These are phyloP conservation scores for Cartodere bifasciata DNA, from an alignment of 2,888 invertebrate genomes.

Conservation along the genomic window DNA sequence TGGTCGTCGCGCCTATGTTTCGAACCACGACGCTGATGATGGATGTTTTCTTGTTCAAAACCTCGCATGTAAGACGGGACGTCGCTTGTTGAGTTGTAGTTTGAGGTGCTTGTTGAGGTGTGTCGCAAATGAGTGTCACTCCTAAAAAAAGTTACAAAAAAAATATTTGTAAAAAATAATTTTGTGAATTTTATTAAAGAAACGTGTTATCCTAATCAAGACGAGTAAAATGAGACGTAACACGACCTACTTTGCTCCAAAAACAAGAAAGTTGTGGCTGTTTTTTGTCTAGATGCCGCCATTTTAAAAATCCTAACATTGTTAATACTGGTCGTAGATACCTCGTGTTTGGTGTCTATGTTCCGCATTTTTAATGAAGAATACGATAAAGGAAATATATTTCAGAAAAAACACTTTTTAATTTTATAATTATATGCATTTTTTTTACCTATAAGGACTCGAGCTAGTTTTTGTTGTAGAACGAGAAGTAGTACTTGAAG, in stretches of 20 bases:
- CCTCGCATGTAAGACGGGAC: conserved; percentile 60
- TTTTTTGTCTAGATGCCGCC: too few relatives aligned
- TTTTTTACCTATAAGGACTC: conserved; percentile 66
- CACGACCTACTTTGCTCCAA: too few relatives aligned
- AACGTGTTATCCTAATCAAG: too few relatives aligned
- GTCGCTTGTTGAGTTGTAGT: conserved; percentile 72
- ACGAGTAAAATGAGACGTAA: too few relatives aligned
- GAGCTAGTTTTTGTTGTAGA: conserved; percentile 92
- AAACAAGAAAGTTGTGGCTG: too few relatives aligned
- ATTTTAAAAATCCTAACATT: too few relatives aligned
- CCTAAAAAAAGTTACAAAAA: conserved; percentile 38
- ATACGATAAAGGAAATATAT: too few relatives aligned
- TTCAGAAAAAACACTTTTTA: too few relatives aligned
- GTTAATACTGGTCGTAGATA: too few relatives aligned
- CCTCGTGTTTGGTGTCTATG: too few relatives aligned
- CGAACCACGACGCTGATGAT: conserved; percentile 41
- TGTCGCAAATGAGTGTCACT: conserved; percentile 75
- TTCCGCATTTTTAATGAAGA: too few relatives aligned
- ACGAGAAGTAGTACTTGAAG: conserved; percentile 86
- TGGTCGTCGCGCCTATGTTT: conserved; percentile 25
- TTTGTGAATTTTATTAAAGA: conserved; percentile 7
- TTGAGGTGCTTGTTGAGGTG: conserved; percentile 76
- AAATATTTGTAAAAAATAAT: conserved; percentile 1
- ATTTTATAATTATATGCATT: too few relatives aligned
- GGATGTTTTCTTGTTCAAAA: conserved; percentile 45